phyloP scores from a whole-genome alignment of 2,113 vertebrate genomes.

The Tichodroma muraria region DNA sequence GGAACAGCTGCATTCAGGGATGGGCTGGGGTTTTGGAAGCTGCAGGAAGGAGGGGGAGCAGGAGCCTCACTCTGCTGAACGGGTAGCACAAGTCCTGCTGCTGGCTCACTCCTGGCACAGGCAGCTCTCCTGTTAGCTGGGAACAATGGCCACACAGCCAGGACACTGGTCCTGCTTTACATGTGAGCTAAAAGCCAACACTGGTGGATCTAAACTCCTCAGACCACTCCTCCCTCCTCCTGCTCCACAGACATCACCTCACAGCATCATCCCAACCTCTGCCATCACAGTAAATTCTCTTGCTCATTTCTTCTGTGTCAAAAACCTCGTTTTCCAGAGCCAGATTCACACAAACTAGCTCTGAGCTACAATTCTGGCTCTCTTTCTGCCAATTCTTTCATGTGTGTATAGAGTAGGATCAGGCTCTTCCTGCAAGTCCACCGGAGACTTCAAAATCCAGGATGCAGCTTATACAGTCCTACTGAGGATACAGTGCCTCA shows the following conservation, averaged over 20 bases:
- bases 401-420: accelerated
- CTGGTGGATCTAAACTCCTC: neutral
- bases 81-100: neutral
- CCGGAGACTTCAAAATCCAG: neutral
- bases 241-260: neutral
- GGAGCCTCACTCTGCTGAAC: neutral
- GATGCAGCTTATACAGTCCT: neutral
- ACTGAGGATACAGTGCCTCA: neutral
- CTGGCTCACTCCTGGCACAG: neutral
- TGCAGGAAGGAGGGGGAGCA: neutral
- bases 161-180: neutral
- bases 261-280: neutral
- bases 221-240: neutral
- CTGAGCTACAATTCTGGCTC: neutral
- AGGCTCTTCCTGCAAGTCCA: neutral
- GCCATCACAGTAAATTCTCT: neutral
- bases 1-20: neutral
- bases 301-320: neutral
- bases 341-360: neutral
- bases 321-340: neutral
- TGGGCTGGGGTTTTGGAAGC: neutral
- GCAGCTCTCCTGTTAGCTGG: neutral
- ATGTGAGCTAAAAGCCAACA: accelerated
- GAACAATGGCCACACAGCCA: neutral
- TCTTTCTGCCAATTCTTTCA: neutral